Evolutionary conservation across 2,113 vertebrate species (phyloP), one percentile per base, ranked within the genome.

Genomic region (Anser cygnoides): DNA sequence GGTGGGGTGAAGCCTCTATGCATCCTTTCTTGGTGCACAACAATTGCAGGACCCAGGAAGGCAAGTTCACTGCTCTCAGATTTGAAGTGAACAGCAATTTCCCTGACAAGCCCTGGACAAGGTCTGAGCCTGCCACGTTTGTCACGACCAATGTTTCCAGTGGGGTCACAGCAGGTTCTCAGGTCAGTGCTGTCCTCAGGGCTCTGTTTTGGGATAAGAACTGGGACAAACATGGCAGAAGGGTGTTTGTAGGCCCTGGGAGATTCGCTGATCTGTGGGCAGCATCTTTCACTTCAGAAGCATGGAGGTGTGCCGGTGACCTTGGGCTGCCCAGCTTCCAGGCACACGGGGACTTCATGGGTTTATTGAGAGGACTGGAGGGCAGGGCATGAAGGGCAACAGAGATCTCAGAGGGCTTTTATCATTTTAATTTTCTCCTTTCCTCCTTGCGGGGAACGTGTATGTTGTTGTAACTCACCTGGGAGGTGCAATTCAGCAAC

Each of bases 71-170:
- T 26, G 50, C 50, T 52, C 23, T 52, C 50, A 26, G 3, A 52
- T 52, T 25, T 52, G 50, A 52, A 52, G 50, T 14, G 50, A 52
- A 52, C 62, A 7, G 7, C 19, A 57, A 6, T 4, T 49, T 3
- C 15, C 58, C 55, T 13, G 43, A 82, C 5, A 29, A 35, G 20
- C 43, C 28, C 3, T 4, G 25, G 77, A 70, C 29, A 46, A 58
- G 37, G 29, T n/a, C 41, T 14, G 46, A 25, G 41, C 29, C 58
- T 74, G 59, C 28, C 12, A 17, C 35, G 29, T 58, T 55, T 20
- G 6, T 71, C 7, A 0, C 5, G 31, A n/a, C 31, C 18, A 9
- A 0, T 2, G 2, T 39, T 76, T 28, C 61, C 28, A 25, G 54
- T 26, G 23, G 15, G 20, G 11, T 17, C 25, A 9, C 63, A 76